Evolutionary conservation across 2,113 vertebrate species (phyloP).

Genomic region (Apteryx mantelli): DNA sequence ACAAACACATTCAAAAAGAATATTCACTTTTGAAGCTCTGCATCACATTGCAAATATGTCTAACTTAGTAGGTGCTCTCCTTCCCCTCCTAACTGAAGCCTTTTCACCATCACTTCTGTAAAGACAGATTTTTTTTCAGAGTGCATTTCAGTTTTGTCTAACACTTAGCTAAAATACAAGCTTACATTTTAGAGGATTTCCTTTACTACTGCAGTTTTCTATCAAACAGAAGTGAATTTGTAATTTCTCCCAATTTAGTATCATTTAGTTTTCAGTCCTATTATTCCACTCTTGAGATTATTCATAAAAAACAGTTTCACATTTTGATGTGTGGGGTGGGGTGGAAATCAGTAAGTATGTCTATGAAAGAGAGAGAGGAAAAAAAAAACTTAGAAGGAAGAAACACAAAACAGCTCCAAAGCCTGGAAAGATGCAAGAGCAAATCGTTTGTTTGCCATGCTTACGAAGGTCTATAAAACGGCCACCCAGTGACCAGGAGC

Average conservation of each 20-base stretch:
- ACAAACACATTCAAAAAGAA: background rate
- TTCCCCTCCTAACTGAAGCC: background rate
- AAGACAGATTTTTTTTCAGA: background rate
- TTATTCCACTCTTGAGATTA: background rate
- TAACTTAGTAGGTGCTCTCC: background rate
- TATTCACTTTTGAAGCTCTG: background rate
- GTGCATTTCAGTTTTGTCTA: background rate
- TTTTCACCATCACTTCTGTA: background rate
- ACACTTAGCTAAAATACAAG: background rate
- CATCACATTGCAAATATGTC: background rate
- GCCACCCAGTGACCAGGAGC: background rate
- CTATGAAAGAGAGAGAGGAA: background rate
- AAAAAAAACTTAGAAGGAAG: background rate
- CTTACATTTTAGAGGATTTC: background rate
- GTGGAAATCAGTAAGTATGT: background rate
- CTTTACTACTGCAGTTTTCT: background rate
- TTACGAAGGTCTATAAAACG: background rate
- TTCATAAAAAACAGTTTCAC: background rate
- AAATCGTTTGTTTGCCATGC: background rate
- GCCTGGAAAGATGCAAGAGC: fast-evolving
- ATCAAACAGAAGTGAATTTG: background rate
- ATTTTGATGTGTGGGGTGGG: background rate
- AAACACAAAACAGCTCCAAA: background rate
- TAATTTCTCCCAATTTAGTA: background rate
- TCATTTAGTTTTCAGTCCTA: background rate